These are phyloP conservation scores for Colistium nudipinnis DNA, from an alignment of 2,113 vertebrate species.

Conservation along the genomic window DNA sequence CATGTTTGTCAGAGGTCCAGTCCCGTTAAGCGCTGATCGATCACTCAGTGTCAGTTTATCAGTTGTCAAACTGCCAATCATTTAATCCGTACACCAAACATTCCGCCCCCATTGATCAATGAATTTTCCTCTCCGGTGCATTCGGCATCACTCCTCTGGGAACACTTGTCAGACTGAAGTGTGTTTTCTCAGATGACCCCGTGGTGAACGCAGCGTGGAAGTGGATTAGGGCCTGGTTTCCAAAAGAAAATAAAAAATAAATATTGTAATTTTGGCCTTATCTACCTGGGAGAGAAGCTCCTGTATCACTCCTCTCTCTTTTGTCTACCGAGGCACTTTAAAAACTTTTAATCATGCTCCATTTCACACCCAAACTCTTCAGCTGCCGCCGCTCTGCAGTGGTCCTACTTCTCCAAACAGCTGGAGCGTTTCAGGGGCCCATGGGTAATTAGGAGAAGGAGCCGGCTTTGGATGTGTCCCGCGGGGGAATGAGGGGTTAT, in stretches of 20 bases:
- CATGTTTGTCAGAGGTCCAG: slow-evolving; percentile 59
- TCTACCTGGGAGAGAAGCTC: slow-evolving; percentile 6
- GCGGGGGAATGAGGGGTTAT: slow-evolving; percentile 65
- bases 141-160: slow-evolving; percentile 32
- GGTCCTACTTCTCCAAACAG: slow-evolving; percentile 75
- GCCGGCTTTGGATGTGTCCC: slow-evolving; percentile 62
- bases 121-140: slow-evolving; percentile 50
- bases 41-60: slow-evolving; percentile 71
- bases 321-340: slow-evolving; percentile 58
- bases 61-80: slow-evolving; percentile 63
- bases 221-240: slow-evolving; percentile 19
- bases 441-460: slow-evolving; percentile 80
- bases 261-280: background rate
- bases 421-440: slow-evolving; percentile 76
- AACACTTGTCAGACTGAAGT: slow-evolving; percentile 42
- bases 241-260: background rate
- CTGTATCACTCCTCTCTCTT: slow-evolving; percentile 18
- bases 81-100: slow-evolving; percentile 65
- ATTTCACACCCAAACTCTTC: slow-evolving; percentile 43
- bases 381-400: slow-evolving; percentile 37
- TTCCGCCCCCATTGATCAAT: slow-evolving; percentile 63
- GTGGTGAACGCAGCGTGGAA: background rate
- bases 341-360: slow-evolving; percentile 76
- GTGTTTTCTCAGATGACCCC: slow-evolving; percentile 27
- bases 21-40: slow-evolving; percentile 65